phyloP scores from a whole-genome alignment of 2,888 invertebrate species.

The Hartigia nigra region DNA sequence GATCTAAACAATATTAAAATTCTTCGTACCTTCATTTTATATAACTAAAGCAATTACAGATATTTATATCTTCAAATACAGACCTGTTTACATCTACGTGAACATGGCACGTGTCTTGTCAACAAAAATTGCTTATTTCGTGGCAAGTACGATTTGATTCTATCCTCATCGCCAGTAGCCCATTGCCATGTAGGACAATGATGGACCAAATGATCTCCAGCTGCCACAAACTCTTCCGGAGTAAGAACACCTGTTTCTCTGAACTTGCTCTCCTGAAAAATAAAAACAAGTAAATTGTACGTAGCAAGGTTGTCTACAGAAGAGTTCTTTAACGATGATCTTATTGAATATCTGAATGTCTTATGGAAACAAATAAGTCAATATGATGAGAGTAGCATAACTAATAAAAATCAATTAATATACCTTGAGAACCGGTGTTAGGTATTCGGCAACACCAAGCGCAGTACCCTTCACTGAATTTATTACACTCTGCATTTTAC shows the following conservation, averaged over 20 bases:
- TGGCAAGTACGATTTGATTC: constrained; percentile 90
- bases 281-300: not conserved
- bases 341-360: not conserved
- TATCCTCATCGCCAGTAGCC: constrained; percentile 92
- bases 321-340: not conserved
- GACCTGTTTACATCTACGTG: constrained; percentile 92
- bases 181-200: constrained; percentile 99
- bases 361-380: not conserved
- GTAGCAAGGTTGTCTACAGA: not conserved
- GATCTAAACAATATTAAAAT: constrained; percentile 71
- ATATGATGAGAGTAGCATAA: not conserved
- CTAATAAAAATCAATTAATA: constrained; percentile 21
- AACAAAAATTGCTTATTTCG: constrained; percentile 96
- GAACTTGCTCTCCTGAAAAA: constrained; percentile 90
- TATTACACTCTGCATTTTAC: constrained; percentile 90
- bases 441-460: constrained; percentile 93
- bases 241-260: constrained; percentile 97
- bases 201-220: constrained; percentile 98
- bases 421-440: constrained; percentile 97
- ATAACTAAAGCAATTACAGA: not conserved
- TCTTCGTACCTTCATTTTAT: constrained; percentile 51
- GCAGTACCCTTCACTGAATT: constrained; percentile 96
- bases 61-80: not conserved
- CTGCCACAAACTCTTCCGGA: constrained; percentile 99
- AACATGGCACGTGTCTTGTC: constrained; percentile 97